Evolutionary conservation across 1,140 invertebrate genomes (phyloP).

Genomic region (Ceratina japonica): DNA sequence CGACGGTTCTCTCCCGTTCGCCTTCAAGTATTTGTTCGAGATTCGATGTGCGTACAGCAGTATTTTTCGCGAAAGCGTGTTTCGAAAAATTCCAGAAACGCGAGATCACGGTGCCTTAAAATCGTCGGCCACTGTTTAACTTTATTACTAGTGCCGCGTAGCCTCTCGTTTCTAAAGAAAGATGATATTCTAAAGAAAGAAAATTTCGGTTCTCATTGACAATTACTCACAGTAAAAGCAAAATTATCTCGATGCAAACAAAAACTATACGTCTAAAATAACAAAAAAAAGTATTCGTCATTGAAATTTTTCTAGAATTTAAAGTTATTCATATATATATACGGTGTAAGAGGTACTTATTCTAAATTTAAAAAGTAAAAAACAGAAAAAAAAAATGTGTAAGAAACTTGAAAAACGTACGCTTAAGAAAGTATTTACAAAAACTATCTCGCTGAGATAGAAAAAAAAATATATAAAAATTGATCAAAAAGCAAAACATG

Average conservation of each 20-base stretch:
- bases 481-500: slow-evolving; percentile 25
- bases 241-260: not conserved
- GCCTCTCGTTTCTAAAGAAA: not conserved
- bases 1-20: no score
- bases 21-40: not conserved
- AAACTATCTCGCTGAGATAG: slow-evolving; percentile 27
- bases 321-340: slow-evolving; percentile 28
- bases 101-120: slow-evolving; percentile 29
- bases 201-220: slow-evolving; percentile 9
- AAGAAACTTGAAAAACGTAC: slow-evolving; percentile 12
- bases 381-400: not conserved
- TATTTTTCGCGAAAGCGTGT: not conserved
- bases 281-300: slow-evolving; percentile 3
- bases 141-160: not conserved
- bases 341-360: slow-evolving; percentile 30
- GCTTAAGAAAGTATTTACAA: slow-evolving; percentile 15
- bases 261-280: not conserved
- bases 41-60: not conserved
- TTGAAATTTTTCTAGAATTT: slow-evolving; percentile 22
- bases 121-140: slow-evolving; percentile 11
- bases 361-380: not conserved
- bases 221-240: slow-evolving; percentile 12
- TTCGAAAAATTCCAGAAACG: not conserved
- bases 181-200: not conserved
- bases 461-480: slow-evolving; percentile 33